phyloP scores from a whole-genome alignment of 2,797 vertebrate species.

The Pipistrellus pipistrellus region DNA sequence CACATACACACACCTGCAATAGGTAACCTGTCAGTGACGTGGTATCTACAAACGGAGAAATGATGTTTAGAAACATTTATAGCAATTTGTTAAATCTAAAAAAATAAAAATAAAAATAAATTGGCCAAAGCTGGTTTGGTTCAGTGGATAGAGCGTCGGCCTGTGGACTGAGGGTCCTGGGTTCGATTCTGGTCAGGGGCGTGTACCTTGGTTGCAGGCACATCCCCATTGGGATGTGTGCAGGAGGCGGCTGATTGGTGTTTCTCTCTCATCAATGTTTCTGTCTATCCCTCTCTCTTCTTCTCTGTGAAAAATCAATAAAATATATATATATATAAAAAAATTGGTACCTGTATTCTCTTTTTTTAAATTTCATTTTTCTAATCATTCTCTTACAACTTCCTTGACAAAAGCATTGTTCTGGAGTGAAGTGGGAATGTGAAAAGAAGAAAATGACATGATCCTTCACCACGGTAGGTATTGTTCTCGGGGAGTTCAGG shows the following conservation, averaged over 20 bases:
- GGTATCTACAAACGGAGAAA: neutral
- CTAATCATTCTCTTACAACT: neutral
- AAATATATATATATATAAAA: no score
- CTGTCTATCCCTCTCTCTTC: no score
- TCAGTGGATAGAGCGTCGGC: no score
- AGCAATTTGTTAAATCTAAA: neutral
- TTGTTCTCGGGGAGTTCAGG: slow-evolving; percentile 18
- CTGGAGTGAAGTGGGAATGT: neutral
- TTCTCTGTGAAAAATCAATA: no score
- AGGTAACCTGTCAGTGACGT: neutral
- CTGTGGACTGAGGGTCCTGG: no score
- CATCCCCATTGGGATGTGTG: no score
- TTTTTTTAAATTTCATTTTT: neutral
- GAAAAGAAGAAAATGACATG: slow-evolving; percentile 14
- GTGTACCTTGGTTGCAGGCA: no score
- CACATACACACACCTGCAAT: no score
- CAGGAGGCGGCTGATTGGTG: no score
- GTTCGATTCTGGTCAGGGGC: no score
- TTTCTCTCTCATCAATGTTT: no score
- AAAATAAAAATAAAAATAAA: neutral
- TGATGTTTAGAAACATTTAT: neutral
- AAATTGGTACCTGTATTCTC: neutral
- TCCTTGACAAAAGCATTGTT: slow-evolving; percentile 35
- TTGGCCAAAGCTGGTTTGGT: no score
- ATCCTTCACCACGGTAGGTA: neutral